Evolutionary conservation across 2,797 vertebrate species (phyloP), one percentile per base, ranked within the genome.

Genomic region (Champsocephalus esox): DNA sequence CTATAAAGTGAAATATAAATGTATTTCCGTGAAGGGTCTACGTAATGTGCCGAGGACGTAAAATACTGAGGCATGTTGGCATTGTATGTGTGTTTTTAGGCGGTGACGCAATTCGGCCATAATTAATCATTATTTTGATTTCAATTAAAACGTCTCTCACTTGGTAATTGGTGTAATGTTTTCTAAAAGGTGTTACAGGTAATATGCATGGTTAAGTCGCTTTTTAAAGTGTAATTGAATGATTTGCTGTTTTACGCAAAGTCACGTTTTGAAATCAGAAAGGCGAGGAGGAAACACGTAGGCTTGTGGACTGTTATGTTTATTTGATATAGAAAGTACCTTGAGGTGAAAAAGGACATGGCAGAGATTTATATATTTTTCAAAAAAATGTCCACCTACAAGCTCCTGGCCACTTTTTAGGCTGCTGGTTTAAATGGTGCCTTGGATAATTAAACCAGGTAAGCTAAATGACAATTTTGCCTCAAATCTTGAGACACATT

Each of bases 361-460:
- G 48, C 48, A 14, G 24, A 55, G 17, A n/a, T 50, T 50, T n/a
- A n/a, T 21, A 1, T 67, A 66, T 50, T n/a, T 70, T 59, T 19
- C 5, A 54, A 50, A 17, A 28, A 66, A 81, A 64, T 83, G 12
- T 71, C 16, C 51, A 80, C 64, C 73, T 1, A 12, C 21, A 57
- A 9, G 17, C 45, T 11, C 28, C 38, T 66, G 49, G 55, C 51
- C 63, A 43, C 43, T 45, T 63, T 16, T 12, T 32, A 9, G 52
- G 17, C 38, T 58, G 2, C 12, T 73, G 52, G 41, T 44, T 28
- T 60, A 60, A 70, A 62, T 59, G 46, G 58, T 64, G 28, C 49
- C 50, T 16, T 50, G 41, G 14, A 67, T 77, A 80, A 79, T 78
- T 81, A 70, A 69, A 59, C 70, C 71, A 79, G 75, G 66, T 86